These are phyloP conservation scores for Phalacrocorax brasilianus DNA, from an alignment of 2,113 vertebrate genomes.

Conservation along the genomic window DNA sequence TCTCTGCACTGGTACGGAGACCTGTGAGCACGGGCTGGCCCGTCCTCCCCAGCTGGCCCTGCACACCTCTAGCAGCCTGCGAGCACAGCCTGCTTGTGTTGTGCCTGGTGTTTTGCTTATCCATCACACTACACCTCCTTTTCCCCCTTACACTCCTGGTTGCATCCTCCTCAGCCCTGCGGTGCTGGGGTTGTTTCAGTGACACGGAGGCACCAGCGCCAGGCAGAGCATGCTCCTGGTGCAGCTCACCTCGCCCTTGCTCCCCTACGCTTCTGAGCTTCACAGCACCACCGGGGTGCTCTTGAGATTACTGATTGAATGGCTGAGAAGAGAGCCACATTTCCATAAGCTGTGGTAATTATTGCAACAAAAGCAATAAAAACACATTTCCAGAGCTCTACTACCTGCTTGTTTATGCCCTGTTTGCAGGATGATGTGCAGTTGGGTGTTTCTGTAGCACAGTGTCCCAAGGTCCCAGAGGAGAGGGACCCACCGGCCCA, in stretches of 20 bases:
- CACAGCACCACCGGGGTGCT: not conserved
- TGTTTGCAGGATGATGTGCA: not conserved
- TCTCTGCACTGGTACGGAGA: not conserved
- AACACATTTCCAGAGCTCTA: not conserved
- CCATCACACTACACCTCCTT: not conserved
- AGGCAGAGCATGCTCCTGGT: not conserved
- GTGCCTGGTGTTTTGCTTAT: not conserved
- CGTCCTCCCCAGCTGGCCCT: not conserved
- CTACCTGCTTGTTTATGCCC: rapidly evolving
- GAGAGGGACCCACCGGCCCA: not conserved
- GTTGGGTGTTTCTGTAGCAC: rapidly evolving
- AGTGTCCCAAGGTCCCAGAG: not conserved
- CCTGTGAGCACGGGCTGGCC: not conserved
- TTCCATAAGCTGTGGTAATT: not conserved
- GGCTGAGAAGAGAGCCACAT: not conserved
- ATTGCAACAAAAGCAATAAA: not conserved
- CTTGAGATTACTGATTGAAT: not conserved
- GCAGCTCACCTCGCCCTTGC: not conserved
- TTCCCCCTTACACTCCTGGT: not conserved
- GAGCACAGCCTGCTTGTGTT: not conserved
- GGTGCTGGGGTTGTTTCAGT: not conserved
- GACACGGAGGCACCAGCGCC: not conserved
- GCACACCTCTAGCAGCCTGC: not conserved
- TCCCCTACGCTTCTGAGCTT: not conserved
- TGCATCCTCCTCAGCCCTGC: not conserved